Percentiles rank a stretch among this genome's conserved stretches.
Conservation (phyloP, 2,113 vertebrate genomes). For the Xiphophorus hellerii region DNA sequence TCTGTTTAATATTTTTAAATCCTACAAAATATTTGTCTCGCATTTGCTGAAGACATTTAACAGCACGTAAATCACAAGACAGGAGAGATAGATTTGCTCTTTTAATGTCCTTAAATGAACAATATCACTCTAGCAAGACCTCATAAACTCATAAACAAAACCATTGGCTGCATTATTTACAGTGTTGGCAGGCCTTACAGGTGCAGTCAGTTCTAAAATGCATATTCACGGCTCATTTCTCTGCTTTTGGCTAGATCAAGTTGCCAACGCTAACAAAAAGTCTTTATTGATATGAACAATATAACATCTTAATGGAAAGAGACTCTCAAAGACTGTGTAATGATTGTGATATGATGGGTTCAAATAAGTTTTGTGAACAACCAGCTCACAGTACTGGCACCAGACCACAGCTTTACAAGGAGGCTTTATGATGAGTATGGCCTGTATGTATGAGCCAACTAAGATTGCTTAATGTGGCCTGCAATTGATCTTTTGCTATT, state of each 20-base stretch:
- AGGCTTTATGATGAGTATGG: background rate
- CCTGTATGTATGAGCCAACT: background rate
- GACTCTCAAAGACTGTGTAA: too few relatives aligned
- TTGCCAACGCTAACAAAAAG: too few relatives aligned
- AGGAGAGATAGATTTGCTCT: background rate
- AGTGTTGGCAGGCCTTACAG: constrained; percentile 10
- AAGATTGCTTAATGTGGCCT: background rate
- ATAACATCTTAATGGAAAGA: too few relatives aligned
- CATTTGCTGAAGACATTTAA: background rate
- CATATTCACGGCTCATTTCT: background rate
- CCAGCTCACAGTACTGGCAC: background rate
- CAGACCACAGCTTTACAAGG: background rate
- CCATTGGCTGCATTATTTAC: constrained; percentile 2
- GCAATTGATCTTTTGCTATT: background rate
- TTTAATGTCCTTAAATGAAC: constrained; percentile 29
- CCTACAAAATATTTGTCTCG: background rate
- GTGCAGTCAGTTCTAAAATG: background rate
- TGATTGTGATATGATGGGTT: too few relatives aligned
- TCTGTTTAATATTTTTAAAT: background rate
- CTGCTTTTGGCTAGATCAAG: background rate
- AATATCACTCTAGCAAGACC: constrained; percentile 7
- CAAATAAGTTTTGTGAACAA: background rate
- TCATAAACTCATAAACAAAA: background rate
- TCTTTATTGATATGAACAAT: too few relatives aligned
- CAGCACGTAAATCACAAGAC: background rate